phyloP scores from a whole-genome alignment of 1,140 invertebrate species.

The Zaprionus vittiger region DNA sequence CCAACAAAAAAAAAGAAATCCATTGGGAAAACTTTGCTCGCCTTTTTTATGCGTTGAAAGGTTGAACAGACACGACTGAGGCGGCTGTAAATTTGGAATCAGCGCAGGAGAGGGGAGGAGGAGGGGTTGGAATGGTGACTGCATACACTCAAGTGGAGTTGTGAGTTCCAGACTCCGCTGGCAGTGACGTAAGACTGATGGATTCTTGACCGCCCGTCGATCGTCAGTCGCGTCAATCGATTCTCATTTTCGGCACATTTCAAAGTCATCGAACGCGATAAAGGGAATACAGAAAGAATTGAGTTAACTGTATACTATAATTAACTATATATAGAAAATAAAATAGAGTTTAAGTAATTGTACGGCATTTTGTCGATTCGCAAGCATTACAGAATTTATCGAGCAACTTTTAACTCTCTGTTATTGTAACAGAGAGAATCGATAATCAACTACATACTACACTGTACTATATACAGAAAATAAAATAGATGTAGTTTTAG shows the following conservation, averaged over 20 bases:
- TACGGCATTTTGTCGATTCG: too few species aligned
- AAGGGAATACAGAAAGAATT: slow-evolving; percentile 25
- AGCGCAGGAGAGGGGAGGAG: neutral
- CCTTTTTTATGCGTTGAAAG: slow-evolving; percentile 67
- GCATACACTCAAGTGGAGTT: slow-evolving; percentile 49
- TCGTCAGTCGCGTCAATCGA: slow-evolving; percentile 56
- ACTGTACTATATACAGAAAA: too few species aligned
- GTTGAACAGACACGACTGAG: slow-evolving; percentile 51
- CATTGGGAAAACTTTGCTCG: slow-evolving; percentile 58
- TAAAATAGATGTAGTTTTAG: neutral
- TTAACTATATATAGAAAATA: too few species aligned
- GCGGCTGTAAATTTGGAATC: slow-evolving; percentile 28
- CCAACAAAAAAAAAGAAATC: slow-evolving; percentile 17
- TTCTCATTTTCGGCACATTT: slow-evolving; percentile 71
- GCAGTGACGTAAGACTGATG: slow-evolving; percentile 54
- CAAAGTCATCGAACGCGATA: slow-evolving; percentile 49
- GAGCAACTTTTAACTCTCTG: too few species aligned
- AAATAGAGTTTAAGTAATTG: too few species aligned
- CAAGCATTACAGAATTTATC: too few species aligned
- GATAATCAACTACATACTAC: too few species aligned
- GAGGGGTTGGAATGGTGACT: neutral
- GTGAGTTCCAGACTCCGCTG: slow-evolving; percentile 32
- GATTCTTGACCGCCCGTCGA: slow-evolving; percentile 61
- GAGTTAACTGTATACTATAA: neutral
- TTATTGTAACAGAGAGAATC: too few species aligned